Conservation (phyloP, 2,888 invertebrate species). For the Drosophila falleni region DNA sequence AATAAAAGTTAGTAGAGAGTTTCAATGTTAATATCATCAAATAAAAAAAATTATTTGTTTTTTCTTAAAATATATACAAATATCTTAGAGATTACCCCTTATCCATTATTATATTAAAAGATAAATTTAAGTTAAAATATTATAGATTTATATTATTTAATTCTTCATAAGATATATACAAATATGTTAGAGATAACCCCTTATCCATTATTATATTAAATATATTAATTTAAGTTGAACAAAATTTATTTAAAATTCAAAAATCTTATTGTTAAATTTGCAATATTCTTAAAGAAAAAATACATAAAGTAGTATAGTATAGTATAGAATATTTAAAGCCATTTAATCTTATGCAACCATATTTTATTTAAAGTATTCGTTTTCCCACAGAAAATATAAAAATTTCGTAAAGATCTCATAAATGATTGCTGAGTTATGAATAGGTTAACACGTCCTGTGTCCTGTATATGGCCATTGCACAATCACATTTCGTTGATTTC, state of each 20-base stretch:
- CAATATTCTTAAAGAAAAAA: neutral
- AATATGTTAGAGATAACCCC: too few species aligned
- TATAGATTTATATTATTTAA: too few species aligned
- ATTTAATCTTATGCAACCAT: neutral
- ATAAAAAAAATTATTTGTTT: neutral
- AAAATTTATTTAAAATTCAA: neutral
- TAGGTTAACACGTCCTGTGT: slow-evolving; percentile 10
- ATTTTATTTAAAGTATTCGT: neutral
- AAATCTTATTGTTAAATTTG: neutral
- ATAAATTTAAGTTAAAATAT: too few species aligned
- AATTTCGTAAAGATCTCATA: slow-evolving; percentile 20
- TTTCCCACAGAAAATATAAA: neutral
- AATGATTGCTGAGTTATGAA: slow-evolving; percentile 32
- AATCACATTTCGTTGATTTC: slow-evolving; percentile 50
- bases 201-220: too few species aligned
- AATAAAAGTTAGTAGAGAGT: too few species aligned
- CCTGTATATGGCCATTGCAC: slow-evolving; percentile 24
- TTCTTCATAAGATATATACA: too few species aligned
- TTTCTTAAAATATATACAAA: neutral
- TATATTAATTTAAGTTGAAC: too few species aligned
- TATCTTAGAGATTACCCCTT: too few species aligned
- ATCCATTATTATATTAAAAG: too few species aligned
- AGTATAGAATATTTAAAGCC: too few species aligned
- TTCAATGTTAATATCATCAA: neutral
- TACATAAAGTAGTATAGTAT: too few species aligned